Evolutionary conservation across 2,888 invertebrate species (phyloP), one percentile per base, ranked within the genome.

Genomic region (Leucozona laternaria): DNA sequence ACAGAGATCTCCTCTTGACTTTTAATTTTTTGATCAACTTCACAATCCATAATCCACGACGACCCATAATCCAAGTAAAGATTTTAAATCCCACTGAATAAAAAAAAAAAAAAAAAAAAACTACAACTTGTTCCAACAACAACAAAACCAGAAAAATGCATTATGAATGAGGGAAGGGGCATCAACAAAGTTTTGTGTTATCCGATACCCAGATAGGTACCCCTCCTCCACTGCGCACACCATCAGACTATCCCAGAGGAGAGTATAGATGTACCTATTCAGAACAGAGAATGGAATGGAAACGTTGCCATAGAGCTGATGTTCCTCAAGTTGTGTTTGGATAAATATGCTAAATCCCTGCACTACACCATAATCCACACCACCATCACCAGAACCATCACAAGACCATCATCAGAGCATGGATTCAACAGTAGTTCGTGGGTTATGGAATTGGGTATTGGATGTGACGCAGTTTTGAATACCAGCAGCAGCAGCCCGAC

Each of bases 41-140:
- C 64, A 66, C 48, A 75, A 79, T 86, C 81, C 83, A 83, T 79
- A 79, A 84, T 84, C 84, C 84, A 79, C 79, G 58, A 79, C 79
- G 58, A 66, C 66, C 50, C 31, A 66, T 66, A 66, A 66, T 66
- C 48, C 66, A 66, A 80, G 80, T 55, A 80, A 80, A 60, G 80
- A 71, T 71, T 84, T 31, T 40, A 57, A 58, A 43, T 71, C 55
- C 50, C 28, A 45, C 17, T 17, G 55, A 64, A 37, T 50, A 48
- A 7, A 48, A 28, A 71, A 43, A 37, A 34, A 45, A 57, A 73
- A 53, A 10, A 55, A 40, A 13, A 37, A 37, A 15, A 57, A 57
- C 43, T 55, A 57, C 68, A 53, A 68, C 53, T 68, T 53, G 53
- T 53, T 37, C 25, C 37, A 64, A 31, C 64, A 43, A 10, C 37